A percentile compares a stretch with the other conserved stretches of the same genome.
These are phyloP conservation scores for Dynastes grantii DNA, from an alignment of 2,888 invertebrate species.

Conservation along the genomic window DNA sequence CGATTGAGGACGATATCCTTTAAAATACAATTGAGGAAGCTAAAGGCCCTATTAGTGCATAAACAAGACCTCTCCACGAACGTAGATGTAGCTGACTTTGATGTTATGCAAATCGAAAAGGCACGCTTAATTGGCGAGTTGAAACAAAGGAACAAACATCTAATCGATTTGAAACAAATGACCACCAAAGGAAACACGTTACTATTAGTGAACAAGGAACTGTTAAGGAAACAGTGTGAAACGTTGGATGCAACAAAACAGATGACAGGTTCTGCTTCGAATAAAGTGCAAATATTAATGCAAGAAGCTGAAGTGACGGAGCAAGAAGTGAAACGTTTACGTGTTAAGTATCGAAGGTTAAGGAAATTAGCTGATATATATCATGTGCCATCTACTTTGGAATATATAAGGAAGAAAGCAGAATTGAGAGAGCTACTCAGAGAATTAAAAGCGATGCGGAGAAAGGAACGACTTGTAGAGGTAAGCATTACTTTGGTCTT, in stretches of 20 bases:
- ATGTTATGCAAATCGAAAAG: conserved; percentile 77
- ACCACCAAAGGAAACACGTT: conserved; percentile 74
- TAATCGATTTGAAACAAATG: conserved; percentile 75
- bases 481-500: not conserved
- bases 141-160: conserved; percentile 73
- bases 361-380: conserved; percentile 69
- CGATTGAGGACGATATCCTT: conserved; percentile 71
- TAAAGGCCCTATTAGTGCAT: conserved; percentile 73
- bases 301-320: conserved; percentile 69
- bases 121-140: conserved; percentile 71
- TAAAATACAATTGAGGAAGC: conserved; percentile 73
- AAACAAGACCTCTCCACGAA: conserved; percentile 75
- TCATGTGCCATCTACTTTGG: conserved; percentile 73
- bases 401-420: conserved; percentile 73
- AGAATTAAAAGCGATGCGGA: conserved; percentile 55
- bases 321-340: conserved; percentile 69
- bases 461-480: conserved; percentile 58
- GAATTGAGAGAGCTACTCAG: conserved; percentile 71
- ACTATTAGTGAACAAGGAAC: conserved; percentile 74
- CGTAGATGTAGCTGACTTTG: conserved; percentile 77
- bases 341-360: conserved; percentile 68
- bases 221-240: conserved; percentile 72
- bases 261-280: conserved; percentile 69
- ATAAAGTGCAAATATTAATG: conserved; percentile 69
- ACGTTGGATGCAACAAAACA: conserved; percentile 70